Percentiles rank a stretch among this genome's conserved stretches.
phyloP scores from a whole-genome alignment of 2,113 vertebrate species.

The Smithornis capensis region DNA sequence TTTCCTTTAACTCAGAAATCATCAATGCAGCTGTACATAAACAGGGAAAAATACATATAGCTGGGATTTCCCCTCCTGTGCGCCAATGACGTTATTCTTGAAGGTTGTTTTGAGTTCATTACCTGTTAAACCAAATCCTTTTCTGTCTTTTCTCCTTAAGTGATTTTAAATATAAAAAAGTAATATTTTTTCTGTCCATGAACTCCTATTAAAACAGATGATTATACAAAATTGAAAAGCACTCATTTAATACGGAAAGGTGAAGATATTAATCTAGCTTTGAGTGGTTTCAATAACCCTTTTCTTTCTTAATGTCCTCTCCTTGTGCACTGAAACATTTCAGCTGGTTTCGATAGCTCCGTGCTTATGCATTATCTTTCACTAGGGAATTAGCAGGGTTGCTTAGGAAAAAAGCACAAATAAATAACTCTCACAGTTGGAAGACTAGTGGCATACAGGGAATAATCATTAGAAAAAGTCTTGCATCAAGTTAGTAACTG shows the following conservation, averaged over 20 bases:
- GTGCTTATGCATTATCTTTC: not conserved
- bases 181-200: not conserved
- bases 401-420: conserved; percentile 12
- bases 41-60: not conserved
- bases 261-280: not conserved
- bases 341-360: not conserved
- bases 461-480: not conserved
- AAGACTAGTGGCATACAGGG: not conserved
- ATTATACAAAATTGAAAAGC: not conserved
- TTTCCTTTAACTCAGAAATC: not conserved
- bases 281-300: conserved; percentile 34
- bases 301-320: conserved; percentile 3
- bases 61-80: not conserved
- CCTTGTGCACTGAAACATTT: not conserved
- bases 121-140: not conserved
- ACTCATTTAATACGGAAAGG: not conserved
- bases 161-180: not conserved
- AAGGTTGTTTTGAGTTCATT: not conserved
- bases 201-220: not conserved
- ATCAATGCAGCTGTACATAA: not conserved
- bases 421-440: conserved; percentile 31
- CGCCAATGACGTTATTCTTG: not conserved
- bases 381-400: not conserved
- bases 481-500: not conserved
- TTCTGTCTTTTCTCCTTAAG: not conserved